Evolutionary conservation across 2,797 vertebrate genomes (phyloP).

Genomic region (Toxotes lorentzi): DNA sequence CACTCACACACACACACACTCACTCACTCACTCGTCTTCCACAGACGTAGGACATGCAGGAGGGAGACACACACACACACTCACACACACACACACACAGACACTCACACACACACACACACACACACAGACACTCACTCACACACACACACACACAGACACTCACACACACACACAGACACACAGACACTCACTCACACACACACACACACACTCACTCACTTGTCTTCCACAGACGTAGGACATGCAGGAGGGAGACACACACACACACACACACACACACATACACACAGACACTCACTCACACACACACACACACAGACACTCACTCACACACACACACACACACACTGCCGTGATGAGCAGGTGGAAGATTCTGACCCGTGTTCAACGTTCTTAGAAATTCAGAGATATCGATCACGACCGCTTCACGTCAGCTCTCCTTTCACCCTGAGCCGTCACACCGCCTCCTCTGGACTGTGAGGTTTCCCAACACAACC

Average conservation of each 20-base stretch:
- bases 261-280: too few relatives aligned
- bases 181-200: constrained; percentile 11
- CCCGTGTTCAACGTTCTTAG: neutral
- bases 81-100: too few relatives aligned
- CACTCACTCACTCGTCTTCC: too few relatives aligned
- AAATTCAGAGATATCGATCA: neutral
- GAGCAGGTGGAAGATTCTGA: neutral
- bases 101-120: too few relatives aligned
- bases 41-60: constrained; percentile 27
- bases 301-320: too few relatives aligned
- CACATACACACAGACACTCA: too few relatives aligned
- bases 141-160: too few relatives aligned
- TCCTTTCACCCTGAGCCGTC: neutral
- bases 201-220: neutral
- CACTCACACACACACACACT: too few relatives aligned
- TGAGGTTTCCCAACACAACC: too few relatives aligned
- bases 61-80: neutral
- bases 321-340: too few relatives aligned
- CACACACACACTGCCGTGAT: neutral
- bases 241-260: neutral
- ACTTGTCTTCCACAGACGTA: constrained; percentile 41
- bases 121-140: too few relatives aligned
- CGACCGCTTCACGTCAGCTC: too few relatives aligned
- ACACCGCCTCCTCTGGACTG: neutral
- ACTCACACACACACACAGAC: constrained; percentile 23